Percentiles rank a stretch among this genome's conserved stretches.
phyloP scores from a whole-genome alignment of 2,888 invertebrate species.

The Zonitis immaculata region DNA sequence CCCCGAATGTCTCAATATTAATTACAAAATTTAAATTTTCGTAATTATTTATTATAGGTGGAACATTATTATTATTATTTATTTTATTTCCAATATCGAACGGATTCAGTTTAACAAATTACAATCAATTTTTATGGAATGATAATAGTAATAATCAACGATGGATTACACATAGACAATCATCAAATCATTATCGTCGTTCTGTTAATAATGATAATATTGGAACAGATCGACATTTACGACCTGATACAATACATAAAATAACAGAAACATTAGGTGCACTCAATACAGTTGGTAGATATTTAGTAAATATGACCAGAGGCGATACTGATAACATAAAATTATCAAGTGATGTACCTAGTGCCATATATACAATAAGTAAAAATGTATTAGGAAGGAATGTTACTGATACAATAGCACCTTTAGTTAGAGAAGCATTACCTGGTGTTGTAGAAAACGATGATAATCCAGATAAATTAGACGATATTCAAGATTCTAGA shows the following conservation, averaged over 20 bases:
- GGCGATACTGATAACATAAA: constrained; percentile 42
- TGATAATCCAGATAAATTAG: constrained; percentile 35
- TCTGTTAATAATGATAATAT: constrained; percentile 15
- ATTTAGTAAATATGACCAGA: constrained; percentile 76
- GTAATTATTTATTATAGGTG: constrained; percentile 29
- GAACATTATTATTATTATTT: constrained; percentile 29
- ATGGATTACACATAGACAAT: constrained; percentile 32
- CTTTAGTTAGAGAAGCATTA: constrained; percentile 56
- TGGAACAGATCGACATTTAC: constrained; percentile 42
- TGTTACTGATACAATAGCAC: constrained; percentile 75
- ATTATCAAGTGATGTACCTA: constrained; percentile 58
- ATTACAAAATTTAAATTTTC: constrained; percentile 4
- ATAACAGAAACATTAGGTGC: constrained; percentile 68
- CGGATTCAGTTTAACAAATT: constrained; percentile 25
- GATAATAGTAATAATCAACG: constrained; percentile 23
- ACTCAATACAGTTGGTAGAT: constrained; percentile 79
- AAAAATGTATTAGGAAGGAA: constrained; percentile 75
- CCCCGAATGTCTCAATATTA: constrained; percentile 14
- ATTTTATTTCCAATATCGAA: constrained; percentile 27
- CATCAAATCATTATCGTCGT: constrained; percentile 26
- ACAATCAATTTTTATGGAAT: constrained; percentile 33
- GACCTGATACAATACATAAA: constrained; percentile 48
- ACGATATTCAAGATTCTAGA: constrained; percentile 54
- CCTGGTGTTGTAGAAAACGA: constrained; percentile 38
- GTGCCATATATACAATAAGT: constrained; percentile 73